Evolutionary conservation across 1,140 invertebrate species (phyloP).

Genomic region (Chelonus insularis): DNA sequence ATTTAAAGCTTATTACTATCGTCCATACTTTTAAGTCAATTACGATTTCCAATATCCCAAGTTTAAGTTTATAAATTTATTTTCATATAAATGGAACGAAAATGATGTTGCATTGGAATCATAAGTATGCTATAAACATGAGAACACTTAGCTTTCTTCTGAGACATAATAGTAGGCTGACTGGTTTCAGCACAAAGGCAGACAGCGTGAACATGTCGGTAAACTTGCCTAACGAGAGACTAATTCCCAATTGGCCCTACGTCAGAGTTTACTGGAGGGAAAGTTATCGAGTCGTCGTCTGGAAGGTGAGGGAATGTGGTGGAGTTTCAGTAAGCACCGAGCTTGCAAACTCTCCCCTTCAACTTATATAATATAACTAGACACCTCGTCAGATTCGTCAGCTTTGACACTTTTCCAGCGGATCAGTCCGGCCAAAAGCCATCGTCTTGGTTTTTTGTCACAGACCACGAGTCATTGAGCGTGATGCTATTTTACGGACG

Average conservation of each 20-base stretch:
- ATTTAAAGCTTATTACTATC: no score
- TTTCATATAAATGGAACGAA: no score
- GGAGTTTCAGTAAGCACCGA: slow-evolving; percentile 33
- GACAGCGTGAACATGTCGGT: slow-evolving; percentile 40
- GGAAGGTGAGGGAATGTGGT: slow-evolving; percentile 27
- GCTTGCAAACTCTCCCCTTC: slow-evolving; percentile 8
- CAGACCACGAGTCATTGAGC: not conserved
- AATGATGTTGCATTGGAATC: no score
- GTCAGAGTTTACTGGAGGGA: slow-evolving; percentile 37
- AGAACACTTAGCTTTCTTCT: no score
- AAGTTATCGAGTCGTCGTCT: slow-evolving; percentile 33
- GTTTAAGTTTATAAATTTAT: no score
- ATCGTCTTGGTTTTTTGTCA: not conserved
- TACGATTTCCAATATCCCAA: no score
- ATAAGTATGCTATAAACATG: no score
- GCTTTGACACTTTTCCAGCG: not conserved
- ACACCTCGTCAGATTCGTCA: not conserved
- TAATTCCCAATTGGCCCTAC: slow-evolving; percentile 52
- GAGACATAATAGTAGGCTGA: slow-evolving; percentile 1
- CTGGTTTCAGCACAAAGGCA: slow-evolving; percentile 20
- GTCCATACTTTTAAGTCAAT: no score
- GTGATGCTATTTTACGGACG: not conserved
- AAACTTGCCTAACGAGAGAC: slow-evolving; percentile 57
- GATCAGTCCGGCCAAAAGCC: not conserved
- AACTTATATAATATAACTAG: not conserved